A percentile compares a stretch with the other conserved stretches of the same genome.
Evolutionary conservation across 2,888 invertebrate species (phyloP).

Genomic region (Ptycholaimellus sp.): DNA sequence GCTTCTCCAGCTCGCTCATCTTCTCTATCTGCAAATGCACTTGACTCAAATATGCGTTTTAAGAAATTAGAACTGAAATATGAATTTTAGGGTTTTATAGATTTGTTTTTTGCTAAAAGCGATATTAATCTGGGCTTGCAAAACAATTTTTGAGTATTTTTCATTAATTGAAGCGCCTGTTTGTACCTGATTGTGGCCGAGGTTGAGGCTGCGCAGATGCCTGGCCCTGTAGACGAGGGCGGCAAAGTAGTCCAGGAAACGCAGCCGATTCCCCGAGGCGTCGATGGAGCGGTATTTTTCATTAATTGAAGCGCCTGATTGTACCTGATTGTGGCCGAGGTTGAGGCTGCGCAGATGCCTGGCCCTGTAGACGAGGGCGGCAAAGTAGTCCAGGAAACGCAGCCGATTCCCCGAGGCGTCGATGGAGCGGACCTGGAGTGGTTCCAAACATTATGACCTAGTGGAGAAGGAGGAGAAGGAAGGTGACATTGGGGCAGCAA

Average conservation of each 20-base stretch:
- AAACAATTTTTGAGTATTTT: no score
- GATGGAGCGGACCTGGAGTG: no score
- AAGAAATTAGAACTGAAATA: no score
- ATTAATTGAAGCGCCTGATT: no score
- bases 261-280: slow-evolving; percentile 16
- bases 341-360: slow-evolving; percentile 17
- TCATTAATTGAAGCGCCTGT: no score
- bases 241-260: slow-evolving; percentile 13
- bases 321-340: slow-evolving; percentile 18
- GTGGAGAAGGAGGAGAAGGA: slow-evolving; percentile 10
- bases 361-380: slow-evolving; percentile 9
- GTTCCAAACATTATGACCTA: background rate
- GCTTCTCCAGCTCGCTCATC: slow-evolving; percentile 13
- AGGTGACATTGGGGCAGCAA: slow-evolving; percentile 13
- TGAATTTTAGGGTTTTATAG: no score
- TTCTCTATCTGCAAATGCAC: slow-evolving; percentile 12
- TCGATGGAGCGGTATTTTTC: no score
- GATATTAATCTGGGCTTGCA: no score
- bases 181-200: slow-evolving; percentile 19
- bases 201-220: slow-evolving; percentile 15
- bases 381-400: background rate
- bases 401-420: background rate
- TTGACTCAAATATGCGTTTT: no score
- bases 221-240: slow-evolving; percentile 14
- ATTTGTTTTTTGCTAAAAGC: no score